Conservation (phyloP, 2,888 invertebrate genomes). For the Parnassius glacialis region DNA sequence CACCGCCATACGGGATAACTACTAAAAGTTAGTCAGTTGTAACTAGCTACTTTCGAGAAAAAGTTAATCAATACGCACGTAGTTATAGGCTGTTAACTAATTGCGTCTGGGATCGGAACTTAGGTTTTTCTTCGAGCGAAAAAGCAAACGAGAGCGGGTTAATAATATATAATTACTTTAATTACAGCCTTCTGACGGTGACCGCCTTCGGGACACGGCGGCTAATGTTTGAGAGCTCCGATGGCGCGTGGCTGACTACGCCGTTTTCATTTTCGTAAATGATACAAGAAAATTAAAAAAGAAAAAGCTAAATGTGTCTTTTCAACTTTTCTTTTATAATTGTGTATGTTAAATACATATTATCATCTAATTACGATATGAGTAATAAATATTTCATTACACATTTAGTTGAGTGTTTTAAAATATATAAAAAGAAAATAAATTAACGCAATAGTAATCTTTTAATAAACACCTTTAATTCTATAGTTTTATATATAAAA, state of each 20-base stretch:
- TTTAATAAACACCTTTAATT: too few relatives aligned
- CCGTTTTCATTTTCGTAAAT: slow-evolving; percentile 11
- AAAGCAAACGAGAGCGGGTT: slow-evolving; percentile 54
- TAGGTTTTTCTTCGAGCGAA: slow-evolving; percentile 56
- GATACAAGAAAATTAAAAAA: slow-evolving; percentile 3
- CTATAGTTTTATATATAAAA: too few relatives aligned
- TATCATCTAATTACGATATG: too few relatives aligned
- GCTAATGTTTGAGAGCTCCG: slow-evolving; percentile 39
- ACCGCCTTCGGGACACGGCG: slow-evolving; percentile 50
- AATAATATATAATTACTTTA: slow-evolving; percentile 77
- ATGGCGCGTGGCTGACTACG: slow-evolving; percentile 28
- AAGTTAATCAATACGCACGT: slow-evolving; percentile 55
- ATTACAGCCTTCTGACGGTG: slow-evolving; percentile 67
- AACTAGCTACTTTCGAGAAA: slow-evolving; percentile 31
- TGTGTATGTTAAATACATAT: too few relatives aligned
- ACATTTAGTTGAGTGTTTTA: too few relatives aligned
- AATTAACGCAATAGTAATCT: too few relatives aligned
- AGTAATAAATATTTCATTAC: too few relatives aligned
- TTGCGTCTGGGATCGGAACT: slow-evolving; percentile 51
- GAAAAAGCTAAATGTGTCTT: too few relatives aligned
- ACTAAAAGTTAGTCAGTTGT: not conserved
- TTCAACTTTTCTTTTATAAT: too few relatives aligned
- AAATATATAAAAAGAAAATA: too few relatives aligned
- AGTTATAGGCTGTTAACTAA: slow-evolving; percentile 57
- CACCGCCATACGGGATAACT: too few relatives aligned